Evolutionary conservation across 1,140 invertebrate genomes (phyloP).

Genomic region (Leptinotarsa texana): DNA sequence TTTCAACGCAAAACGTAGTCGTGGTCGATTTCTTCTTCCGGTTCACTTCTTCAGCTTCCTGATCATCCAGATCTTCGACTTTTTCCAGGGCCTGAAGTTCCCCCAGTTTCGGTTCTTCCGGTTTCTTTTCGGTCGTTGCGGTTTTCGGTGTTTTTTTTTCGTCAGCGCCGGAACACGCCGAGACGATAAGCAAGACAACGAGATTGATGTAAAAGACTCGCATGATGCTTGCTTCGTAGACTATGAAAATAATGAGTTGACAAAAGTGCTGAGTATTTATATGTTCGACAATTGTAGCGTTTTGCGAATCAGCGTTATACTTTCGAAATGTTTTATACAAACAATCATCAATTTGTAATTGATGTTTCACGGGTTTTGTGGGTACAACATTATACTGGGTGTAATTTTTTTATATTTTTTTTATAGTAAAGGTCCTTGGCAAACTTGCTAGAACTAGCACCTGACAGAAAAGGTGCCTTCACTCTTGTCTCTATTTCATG

Average conservation of each 20-base stretch:
- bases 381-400: too few relatives aligned
- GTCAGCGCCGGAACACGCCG: not conserved
- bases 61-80: slow-evolving; percentile 11
- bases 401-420: too few relatives aligned
- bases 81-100: slow-evolving; percentile 5
- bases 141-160: not conserved
- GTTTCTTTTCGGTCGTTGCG: not conserved
- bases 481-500: too few relatives aligned
- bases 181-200: not conserved
- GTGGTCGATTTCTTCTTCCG: slow-evolving; percentile 52
- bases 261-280: slow-evolving; percentile 5
- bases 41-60: not conserved
- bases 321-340: not conserved
- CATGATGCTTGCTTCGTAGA: not conserved
- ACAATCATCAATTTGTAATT: not conserved
- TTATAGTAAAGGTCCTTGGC: too few relatives aligned
- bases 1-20: slow-evolving; percentile 54
- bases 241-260: not conserved
- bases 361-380: not conserved
- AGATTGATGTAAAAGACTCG: not conserved
- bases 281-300: not conserved
- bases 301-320: slow-evolving; percentile 15
- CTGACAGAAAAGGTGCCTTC: too few relatives aligned
- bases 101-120: not conserved
- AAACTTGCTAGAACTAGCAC: too few relatives aligned